Evolutionary conservation across 2,113 vertebrate species (phyloP).

Genomic region (Microtus oregoni): DNA sequence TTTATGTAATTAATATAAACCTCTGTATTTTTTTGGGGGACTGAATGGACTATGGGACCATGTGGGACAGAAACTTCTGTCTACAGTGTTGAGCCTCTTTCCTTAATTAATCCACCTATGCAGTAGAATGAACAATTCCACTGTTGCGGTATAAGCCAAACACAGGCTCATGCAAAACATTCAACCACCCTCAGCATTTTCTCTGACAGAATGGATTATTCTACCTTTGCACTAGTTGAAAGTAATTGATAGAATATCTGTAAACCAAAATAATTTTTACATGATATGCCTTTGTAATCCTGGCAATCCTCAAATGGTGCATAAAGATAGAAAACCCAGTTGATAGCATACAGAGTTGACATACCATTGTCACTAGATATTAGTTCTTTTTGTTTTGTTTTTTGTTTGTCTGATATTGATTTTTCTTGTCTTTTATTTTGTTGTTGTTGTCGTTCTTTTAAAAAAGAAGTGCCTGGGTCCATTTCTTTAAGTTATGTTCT

Average conservation of each 20-base stretch:
- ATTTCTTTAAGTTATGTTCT: not conserved
- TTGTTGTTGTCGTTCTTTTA: not conserved
- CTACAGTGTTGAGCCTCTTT: not conserved
- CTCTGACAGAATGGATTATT: not conserved
- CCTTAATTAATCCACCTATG: not conserved
- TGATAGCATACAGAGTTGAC: not conserved
- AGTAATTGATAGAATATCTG: not conserved
- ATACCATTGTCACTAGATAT: too few relatives aligned
- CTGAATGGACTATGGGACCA: too few relatives aligned
- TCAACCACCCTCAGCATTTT: too few relatives aligned
- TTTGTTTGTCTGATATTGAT: not conserved
- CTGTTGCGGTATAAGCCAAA: too few relatives aligned
- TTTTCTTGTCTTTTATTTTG: not conserved
- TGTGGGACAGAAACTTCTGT: too few relatives aligned
- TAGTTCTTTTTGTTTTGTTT: not conserved
- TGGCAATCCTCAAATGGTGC: not conserved
- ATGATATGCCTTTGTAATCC: not conserved
- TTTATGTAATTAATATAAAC: too few relatives aligned
- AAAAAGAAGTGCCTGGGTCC: too few relatives aligned
- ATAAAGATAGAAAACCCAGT: not conserved
- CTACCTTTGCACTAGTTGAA: not conserved
- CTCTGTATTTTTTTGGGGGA: too few relatives aligned
- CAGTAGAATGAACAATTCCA: not conserved
- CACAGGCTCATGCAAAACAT: not conserved
- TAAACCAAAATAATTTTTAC: not conserved